phyloP scores from a whole-genome alignment of 2,797 vertebrate species.

The Anabas testudineus region DNA sequence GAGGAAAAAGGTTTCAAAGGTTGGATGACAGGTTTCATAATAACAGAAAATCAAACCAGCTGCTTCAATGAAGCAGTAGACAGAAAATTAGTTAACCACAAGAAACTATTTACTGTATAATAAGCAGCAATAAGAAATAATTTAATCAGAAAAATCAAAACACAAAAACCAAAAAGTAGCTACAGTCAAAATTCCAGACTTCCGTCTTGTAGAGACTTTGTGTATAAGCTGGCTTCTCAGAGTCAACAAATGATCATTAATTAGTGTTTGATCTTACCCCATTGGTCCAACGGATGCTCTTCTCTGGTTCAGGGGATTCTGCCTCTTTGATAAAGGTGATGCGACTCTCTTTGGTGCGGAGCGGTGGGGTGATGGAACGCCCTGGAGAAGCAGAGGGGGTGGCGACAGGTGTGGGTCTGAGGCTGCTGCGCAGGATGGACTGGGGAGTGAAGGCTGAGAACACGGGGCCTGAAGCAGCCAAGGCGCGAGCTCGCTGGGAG shows the following conservation, averaged over 20 bases:
- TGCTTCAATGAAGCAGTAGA: too few relatives aligned
- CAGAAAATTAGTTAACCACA: too few relatives aligned
- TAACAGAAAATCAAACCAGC: background rate
- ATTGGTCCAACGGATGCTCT: constrained; percentile 82
- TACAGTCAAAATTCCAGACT: too few relatives aligned
- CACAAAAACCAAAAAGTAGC: background rate
- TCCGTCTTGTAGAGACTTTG: too few relatives aligned
- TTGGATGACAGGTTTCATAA: background rate
- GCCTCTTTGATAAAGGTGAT: constrained; percentile 91
- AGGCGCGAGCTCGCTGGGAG: constrained; percentile 89
- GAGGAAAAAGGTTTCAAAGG: constrained; percentile 17
- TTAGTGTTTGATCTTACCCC: constrained; percentile 79
- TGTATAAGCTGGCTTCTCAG: too few relatives aligned
- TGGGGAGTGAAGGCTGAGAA: constrained; percentile 92
- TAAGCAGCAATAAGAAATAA: background rate
- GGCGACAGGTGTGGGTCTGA: constrained; percentile 90
- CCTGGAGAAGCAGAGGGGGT: constrained; percentile 93
- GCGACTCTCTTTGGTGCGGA: constrained; percentile 89
- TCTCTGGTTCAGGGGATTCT: constrained; percentile 67
- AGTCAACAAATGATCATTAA: background rate
- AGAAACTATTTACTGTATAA: too few relatives aligned
- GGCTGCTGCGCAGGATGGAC: constrained; percentile 93
- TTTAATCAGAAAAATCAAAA: background rate
- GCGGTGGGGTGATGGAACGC: constrained; percentile 90
- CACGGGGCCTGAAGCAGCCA: constrained; percentile 86